Conservation (phyloP, 2,113 vertebrate genomes). For the Orthonyx spaldingii region DNA sequence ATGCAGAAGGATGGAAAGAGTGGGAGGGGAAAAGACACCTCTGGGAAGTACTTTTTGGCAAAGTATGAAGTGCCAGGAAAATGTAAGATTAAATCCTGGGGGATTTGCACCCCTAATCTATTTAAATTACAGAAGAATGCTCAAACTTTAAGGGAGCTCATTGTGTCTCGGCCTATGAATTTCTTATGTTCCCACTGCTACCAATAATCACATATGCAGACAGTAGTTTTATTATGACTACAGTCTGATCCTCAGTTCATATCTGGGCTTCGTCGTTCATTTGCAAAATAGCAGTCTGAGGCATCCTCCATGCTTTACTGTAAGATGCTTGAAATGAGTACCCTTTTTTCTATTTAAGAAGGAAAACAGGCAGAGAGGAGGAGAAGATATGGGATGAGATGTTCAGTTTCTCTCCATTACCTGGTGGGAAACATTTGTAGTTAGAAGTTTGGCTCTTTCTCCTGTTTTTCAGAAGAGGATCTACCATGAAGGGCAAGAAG, state of each 20-base stretch:
- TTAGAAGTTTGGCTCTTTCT: not conserved
- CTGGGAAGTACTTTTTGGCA: constrained; percentile 2
- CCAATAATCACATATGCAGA: not conserved
- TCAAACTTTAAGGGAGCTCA: not conserved
- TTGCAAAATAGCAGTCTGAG: constrained; percentile 19
- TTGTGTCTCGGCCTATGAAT: constrained; percentile 38
- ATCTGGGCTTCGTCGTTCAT: not conserved
- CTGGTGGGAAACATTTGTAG: not conserved
- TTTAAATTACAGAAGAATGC: constrained; percentile 13
- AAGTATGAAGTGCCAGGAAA: not conserved
- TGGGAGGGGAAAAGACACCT: not conserved
- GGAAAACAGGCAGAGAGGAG: not conserved
- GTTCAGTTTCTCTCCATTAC: not conserved
- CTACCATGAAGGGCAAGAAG: not conserved
- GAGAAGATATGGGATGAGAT: not conserved
- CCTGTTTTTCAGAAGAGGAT: not conserved
- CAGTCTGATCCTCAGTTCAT: not conserved
- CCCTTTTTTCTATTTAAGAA: not conserved
- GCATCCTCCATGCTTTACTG: not conserved
- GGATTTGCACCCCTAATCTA: constrained; percentile 16
- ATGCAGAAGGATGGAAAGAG: not conserved
- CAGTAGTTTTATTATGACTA: not conserved
- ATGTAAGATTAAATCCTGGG: constrained; percentile 1
- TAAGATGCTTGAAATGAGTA: not conserved
- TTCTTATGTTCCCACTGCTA: constrained; percentile 37